Evolutionary conservation across 2,113 vertebrate species (phyloP).

Genomic region (Bubalus kerabau): DNA sequence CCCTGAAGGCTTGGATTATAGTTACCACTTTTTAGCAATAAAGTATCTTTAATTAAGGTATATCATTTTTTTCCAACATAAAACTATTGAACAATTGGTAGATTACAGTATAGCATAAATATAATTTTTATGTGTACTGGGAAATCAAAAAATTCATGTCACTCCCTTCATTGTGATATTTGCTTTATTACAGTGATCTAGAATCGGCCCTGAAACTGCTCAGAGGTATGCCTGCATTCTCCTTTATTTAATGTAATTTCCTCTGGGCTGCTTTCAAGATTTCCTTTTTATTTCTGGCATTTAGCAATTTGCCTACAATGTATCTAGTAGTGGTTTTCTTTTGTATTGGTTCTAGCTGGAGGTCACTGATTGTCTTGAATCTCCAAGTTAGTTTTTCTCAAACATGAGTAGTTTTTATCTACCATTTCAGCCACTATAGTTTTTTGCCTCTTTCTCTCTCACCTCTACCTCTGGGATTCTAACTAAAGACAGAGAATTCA

Average conservation of each 20-base stretch:
- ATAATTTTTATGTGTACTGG: neutral
- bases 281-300: neutral
- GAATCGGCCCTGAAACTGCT: neutral
- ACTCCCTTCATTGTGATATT: neutral
- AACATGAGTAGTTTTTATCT: neutral
- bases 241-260: neutral
- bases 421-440: slow-evolving; percentile 13
- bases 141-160: neutral
- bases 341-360: neutral
- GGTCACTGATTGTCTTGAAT: neutral
- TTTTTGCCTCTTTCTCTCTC: neutral
- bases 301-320: neutral
- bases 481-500: neutral
- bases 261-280: neutral
- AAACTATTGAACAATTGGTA: neutral
- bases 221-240: neutral
- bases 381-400: neutral
- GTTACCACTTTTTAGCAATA: neutral
- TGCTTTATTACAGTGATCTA: neutral
- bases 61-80: neutral
- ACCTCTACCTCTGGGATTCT: neutral
- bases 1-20: neutral
- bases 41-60: neutral
- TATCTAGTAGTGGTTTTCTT: neutral
- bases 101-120: neutral